Percentiles rank a stretch among this genome's conserved stretches.
Conservation (phyloP, 1,140 invertebrate genomes). For the Drosophila kanapiae region DNA sequence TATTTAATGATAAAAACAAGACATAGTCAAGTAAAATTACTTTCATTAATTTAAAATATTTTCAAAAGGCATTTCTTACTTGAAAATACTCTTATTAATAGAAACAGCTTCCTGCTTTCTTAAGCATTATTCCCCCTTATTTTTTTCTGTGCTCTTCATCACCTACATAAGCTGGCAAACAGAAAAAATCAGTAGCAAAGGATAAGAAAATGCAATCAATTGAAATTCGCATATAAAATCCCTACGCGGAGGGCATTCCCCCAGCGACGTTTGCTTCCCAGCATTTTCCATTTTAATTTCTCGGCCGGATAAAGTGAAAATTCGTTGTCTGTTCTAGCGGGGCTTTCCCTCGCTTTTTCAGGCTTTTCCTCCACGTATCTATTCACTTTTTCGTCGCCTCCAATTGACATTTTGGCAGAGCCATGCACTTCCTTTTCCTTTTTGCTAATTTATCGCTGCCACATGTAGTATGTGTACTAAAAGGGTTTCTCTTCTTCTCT, state of each 20-base stretch:
- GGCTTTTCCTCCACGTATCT: conserved; percentile 11
- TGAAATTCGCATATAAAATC: conserved; percentile 31
- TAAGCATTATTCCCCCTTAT: too few relatives aligned
- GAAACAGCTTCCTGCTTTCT: too few relatives aligned
- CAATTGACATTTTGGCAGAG: conserved; percentile 61
- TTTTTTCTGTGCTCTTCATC: background rate
- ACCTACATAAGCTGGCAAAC: conserved; percentile 1
- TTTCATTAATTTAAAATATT: too few relatives aligned
- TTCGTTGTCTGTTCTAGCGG: conserved; percentile 22
- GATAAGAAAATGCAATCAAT: conserved; percentile 44
- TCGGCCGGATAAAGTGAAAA: conserved; percentile 55
- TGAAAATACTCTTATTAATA: too few relatives aligned
- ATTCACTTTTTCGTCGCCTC: conserved; percentile 54
- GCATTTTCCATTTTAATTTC: conserved; percentile 50
- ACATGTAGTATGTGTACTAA: conserved; percentile 46
- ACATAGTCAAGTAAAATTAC: too few relatives aligned
- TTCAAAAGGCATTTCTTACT: too few relatives aligned
- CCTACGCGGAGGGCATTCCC: conserved; percentile 30
- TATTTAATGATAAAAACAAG: background rate
- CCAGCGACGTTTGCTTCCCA: conserved; percentile 7
- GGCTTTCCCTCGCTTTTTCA: background rate
- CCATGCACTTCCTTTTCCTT: conserved; percentile 53
- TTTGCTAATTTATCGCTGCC: conserved; percentile 62
- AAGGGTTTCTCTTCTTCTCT: conserved; percentile 4
- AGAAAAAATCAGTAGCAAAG: background rate